Evolutionary conservation across 2,113 vertebrate genomes (phyloP).

Genomic region (Gymnarchus niloticus): DNA sequence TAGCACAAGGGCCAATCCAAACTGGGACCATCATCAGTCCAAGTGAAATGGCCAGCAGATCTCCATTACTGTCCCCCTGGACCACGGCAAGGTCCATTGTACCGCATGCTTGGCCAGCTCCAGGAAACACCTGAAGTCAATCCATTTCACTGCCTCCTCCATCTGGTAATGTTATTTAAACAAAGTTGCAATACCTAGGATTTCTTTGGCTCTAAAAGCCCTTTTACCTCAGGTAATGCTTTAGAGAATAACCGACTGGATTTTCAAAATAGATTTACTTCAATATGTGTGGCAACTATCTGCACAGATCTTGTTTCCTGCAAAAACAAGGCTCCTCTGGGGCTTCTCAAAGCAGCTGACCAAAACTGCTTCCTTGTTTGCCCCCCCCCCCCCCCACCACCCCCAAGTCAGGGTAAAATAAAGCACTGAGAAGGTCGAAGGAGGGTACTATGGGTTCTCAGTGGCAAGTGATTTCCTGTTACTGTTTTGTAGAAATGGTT

Average conservation of each 20-base stretch:
- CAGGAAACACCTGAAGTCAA: constrained; percentile 6
- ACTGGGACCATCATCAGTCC: neutral
- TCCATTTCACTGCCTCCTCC: constrained; percentile 16
- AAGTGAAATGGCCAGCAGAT: neutral
- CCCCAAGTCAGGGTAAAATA: neutral
- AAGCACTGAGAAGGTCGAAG: neutral
- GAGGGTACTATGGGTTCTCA: neutral
- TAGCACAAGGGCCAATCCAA: neutral
- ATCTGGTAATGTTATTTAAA: constrained; percentile 23
- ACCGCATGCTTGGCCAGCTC: neutral
- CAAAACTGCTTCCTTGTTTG: neutral
- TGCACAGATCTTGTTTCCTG: constrained; percentile 14
- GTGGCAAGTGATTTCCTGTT: neutral
- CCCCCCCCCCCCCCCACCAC: neutral
- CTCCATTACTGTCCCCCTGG: neutral
- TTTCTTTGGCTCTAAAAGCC: neutral
- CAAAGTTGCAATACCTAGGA: neutral
- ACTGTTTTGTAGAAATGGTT: neutral
- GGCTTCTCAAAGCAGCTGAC: neutral
- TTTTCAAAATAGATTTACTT: constrained; percentile 23
- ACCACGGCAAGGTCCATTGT: neutral
- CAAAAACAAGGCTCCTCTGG: constrained; percentile 7
- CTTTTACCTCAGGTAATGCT: constrained; percentile 27
- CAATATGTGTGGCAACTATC: constrained; percentile 10
- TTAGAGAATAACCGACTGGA: constrained; percentile 24